Evolutionary conservation across 2,797 vertebrate species (phyloP), one percentile per base, ranked within the genome.

Genomic region (Apogon talboti): DNA sequence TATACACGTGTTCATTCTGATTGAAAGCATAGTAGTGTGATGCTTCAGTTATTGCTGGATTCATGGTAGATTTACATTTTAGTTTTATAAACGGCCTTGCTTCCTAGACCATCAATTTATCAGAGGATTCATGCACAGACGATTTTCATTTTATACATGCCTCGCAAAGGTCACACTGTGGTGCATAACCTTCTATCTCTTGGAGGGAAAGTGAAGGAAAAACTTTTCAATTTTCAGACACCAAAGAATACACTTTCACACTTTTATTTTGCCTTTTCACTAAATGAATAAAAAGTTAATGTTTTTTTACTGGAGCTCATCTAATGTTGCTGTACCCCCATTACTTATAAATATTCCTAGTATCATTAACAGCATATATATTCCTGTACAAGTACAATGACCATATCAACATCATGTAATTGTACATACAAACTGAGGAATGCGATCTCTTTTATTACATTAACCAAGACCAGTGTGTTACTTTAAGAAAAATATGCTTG

Each of bases 401-500:
- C 7, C 52, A 42, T 54, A 71, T 38, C 51, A 35, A 30, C 42
- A 16, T 59, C 48, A 60, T 50, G 45, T 45, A 37, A 21, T 10
- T 28, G 37, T 15, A 8, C 2, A 2, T 33, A 35, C 9, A 21
- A 40, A 50, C 47, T 47, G 48, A 51, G 38, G 43, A 63, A 14
- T 42, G 16, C 43, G 52, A 30, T 57, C 49, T 24, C 40, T 41
- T 49, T 62, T 52, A 50, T 64, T 47, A 35, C 21, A 41, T 21
- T 11, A 57, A 51, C 54, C 53, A 45, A 55, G 8, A 6, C 0
- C 0, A 1, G n/a, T 14, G 7, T 5, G 9, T 30, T 40, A 50
- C 79, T 70, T 65, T 28, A 8, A 56, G 61, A 78, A 74, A 68
- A 52, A 57, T 52, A 43, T 49, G 43, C 30, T 63, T 14, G 35